Percentiles rank a stretch among this genome's conserved stretches.
phyloP scores from a whole-genome alignment of 1,140 invertebrate species.

The Geopemphigus sp. region DNA sequence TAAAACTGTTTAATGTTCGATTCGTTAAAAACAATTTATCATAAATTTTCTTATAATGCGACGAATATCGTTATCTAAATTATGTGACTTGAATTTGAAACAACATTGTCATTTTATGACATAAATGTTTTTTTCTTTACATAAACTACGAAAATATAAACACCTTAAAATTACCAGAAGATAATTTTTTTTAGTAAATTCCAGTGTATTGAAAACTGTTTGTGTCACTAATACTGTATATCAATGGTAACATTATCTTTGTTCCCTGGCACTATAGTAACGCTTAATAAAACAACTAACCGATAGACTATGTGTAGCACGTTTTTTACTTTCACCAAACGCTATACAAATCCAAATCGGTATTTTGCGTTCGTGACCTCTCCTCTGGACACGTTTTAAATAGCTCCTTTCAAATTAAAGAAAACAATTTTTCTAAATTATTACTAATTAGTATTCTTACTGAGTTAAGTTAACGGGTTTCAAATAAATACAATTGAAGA shows the following conservation, averaged over 20 bases:
- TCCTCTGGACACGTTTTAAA: neutral
- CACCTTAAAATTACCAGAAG: neutral
- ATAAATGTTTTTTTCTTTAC: neutral
- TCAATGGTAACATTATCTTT: neutral
- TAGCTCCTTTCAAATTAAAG: neutral
- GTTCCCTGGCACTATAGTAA: neutral
- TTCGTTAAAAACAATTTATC: no score
- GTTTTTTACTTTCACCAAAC: slow-evolving; percentile 35
- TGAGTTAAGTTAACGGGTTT: neutral
- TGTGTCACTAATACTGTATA: neutral
- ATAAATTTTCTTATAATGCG: no score
- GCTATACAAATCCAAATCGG: slow-evolving; percentile 28
- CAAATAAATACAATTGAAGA: neutral
- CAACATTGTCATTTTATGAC: neutral
- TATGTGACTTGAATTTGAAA: no score
- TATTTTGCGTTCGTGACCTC: slow-evolving; percentile 6
- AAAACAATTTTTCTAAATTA: slow-evolving; percentile 21
- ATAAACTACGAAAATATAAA: neutral
- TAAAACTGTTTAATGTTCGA: no score
- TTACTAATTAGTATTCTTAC: slow-evolving; percentile 24
- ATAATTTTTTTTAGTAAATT: neutral
- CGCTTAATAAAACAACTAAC: slow-evolving; percentile 13
- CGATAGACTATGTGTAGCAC: slow-evolving; percentile 26
- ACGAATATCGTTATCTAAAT: no score
- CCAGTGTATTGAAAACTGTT: neutral